Conservation (phyloP, 2,113 vertebrate species). For the Heterotis niloticus region DNA sequence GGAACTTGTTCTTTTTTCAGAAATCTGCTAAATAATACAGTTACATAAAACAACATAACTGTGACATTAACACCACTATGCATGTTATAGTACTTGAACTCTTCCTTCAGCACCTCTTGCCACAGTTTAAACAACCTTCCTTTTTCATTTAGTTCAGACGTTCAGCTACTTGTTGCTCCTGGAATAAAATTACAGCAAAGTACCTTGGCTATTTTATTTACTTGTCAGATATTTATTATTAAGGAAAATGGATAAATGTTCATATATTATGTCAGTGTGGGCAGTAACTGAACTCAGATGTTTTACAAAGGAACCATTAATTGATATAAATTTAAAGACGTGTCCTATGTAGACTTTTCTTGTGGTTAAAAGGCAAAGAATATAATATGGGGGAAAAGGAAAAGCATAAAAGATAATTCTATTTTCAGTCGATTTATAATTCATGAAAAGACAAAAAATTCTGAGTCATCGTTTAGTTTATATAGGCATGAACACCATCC, state of each 20-base stretch:
- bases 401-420: not conserved
- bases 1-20: too few species aligned
- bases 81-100: not conserved
- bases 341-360: not conserved
- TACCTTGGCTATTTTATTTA: not conserved
- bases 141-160: constrained; percentile 3
- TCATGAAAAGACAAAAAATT: not conserved
- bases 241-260: constrained; percentile 3
- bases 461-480: too few species aligned
- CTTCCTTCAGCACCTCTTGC: not conserved
- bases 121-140: not conserved
- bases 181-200: constrained; percentile 23
- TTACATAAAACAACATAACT: too few species aligned
- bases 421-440: not conserved
- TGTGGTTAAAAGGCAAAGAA: not conserved
- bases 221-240: constrained; percentile 24
- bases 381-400: not conserved
- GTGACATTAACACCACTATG: too few species aligned
- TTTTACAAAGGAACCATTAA: constrained; percentile 17
- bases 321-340: constrained; percentile 11
- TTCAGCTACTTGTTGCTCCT: not conserved
- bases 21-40: too few species aligned
- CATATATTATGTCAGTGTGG: constrained; percentile 23
- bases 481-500: too few species aligned
- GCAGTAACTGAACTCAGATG: constrained; percentile 11